Evolutionary conservation across 2,888 invertebrate genomes (phyloP).

Genomic region (Synergus japonicus): DNA sequence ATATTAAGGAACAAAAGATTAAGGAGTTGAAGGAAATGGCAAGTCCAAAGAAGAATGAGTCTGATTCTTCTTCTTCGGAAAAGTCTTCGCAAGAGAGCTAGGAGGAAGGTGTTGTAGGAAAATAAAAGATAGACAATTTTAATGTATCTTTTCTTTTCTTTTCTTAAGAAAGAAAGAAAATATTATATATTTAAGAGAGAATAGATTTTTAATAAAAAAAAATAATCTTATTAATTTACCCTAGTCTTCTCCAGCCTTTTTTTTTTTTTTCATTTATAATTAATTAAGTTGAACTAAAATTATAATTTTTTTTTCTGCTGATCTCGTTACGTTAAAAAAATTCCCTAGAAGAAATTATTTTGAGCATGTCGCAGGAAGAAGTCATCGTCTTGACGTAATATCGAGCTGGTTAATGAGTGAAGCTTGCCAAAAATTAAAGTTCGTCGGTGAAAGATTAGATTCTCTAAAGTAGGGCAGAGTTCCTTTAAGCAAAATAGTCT

Average conservation of each 20-base stretch:
- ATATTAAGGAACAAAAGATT: constrained; percentile 39
- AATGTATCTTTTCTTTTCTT: background rate
- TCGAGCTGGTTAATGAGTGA: constrained; percentile 53
- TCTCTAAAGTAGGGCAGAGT: constrained; percentile 54
- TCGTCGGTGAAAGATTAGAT: constrained; percentile 49
- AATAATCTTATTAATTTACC: background rate
- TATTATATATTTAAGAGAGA: constrained; percentile 32
- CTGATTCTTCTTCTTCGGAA: constrained; percentile 7
- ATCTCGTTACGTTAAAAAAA: background rate
- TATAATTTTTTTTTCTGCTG: background rate
- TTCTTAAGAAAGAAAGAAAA: background rate
- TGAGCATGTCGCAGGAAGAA: background rate
- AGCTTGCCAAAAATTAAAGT: constrained; percentile 59
- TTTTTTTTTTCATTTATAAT: background rate
- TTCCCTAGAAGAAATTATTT: background rate
- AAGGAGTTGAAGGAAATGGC: constrained; percentile 58
- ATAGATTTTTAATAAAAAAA: constrained; percentile 12
- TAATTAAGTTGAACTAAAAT: background rate
- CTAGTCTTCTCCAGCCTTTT: background rate
- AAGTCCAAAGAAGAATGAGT: constrained; percentile 53
- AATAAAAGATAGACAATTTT: background rate
- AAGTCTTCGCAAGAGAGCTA: background rate
- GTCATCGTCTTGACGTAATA: constrained; percentile 51
- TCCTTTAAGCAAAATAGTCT: constrained; percentile 19
- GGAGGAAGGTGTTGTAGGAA: background rate